Evolutionary conservation across 1,140 invertebrate species (phyloP).

Genomic region (Maconellicoccus hirsutus): DNA sequence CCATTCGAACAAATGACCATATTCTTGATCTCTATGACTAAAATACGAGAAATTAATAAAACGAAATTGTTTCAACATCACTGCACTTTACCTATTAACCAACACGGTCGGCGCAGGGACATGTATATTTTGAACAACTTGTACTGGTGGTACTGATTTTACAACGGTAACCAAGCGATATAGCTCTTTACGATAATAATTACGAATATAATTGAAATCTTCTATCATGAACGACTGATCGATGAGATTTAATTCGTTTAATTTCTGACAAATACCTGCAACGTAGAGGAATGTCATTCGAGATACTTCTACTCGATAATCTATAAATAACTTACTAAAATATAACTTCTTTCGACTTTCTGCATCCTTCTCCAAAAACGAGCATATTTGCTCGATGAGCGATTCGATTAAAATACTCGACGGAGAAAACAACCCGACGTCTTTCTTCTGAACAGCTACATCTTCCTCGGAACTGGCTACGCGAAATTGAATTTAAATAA

Average conservation of each 20-base stretch:
- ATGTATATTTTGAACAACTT: background rate
- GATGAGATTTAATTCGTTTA: constrained; percentile 51
- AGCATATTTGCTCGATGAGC: constrained; percentile 48
- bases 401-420: constrained; percentile 48
- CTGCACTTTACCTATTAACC: constrained; percentile 15
- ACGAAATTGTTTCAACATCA: background rate
- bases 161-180: constrained; percentile 46
- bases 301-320: background rate
- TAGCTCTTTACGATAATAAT: constrained; percentile 48
- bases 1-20: constrained; percentile 36
- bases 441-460: background rate
- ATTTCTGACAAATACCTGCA: constrained; percentile 46
- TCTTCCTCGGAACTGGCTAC: background rate
- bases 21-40: constrained; percentile 15
- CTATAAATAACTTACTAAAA: constrained; percentile 34
- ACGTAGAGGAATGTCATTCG: background rate
- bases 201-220: constrained; percentile 51
- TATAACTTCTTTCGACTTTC: constrained; percentile 44
- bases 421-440: constrained; percentile 26
- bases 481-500: too few relatives aligned
- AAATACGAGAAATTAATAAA: constrained; percentile 17
- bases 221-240: constrained; percentile 50
- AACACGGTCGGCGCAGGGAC: background rate
- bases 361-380: constrained; percentile 44
- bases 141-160: constrained; percentile 28